Conservation (phyloP, 2,113 vertebrate species). For the Typhlomys cinereus region DNA sequence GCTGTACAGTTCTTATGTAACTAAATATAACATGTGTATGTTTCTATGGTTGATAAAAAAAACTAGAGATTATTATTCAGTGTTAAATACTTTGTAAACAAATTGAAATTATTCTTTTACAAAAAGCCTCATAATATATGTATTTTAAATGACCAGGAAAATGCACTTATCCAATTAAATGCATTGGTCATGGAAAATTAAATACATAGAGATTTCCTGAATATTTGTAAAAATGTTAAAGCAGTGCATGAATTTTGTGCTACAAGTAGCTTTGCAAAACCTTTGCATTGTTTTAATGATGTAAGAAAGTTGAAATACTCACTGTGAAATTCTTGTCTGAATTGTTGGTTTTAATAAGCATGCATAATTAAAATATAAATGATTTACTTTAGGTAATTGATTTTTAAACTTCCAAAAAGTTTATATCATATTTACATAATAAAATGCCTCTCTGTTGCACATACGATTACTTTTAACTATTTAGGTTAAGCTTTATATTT, state of each 20-base stretch:
- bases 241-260: neutral
- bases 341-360: constrained; percentile 3
- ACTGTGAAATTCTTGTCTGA: neutral
- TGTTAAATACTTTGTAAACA: neutral
- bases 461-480: neutral
- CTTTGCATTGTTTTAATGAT: neutral
- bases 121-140: neutral
- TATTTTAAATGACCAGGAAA: constrained; percentile 36
- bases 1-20: constrained; percentile 2
- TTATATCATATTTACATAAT: neutral
- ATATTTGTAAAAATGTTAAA: constrained; percentile 46
- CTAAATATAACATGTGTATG: neutral
- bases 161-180: neutral
- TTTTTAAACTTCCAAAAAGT: constrained; percentile 69
- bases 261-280: constrained; percentile 26
- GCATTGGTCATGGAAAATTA: neutral
- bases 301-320: neutral
- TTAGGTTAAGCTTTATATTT: neutral
- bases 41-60: neutral
- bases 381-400: neutral
- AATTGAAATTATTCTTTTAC: neutral
- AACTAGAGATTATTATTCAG: too few relatives aligned
- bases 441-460: neutral
- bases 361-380: constrained; percentile 11
- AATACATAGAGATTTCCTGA: neutral